Evolutionary conservation across 2,113 vertebrate genomes (phyloP).

Genomic region (Lepidiolamprologus cunningtoni): DNA sequence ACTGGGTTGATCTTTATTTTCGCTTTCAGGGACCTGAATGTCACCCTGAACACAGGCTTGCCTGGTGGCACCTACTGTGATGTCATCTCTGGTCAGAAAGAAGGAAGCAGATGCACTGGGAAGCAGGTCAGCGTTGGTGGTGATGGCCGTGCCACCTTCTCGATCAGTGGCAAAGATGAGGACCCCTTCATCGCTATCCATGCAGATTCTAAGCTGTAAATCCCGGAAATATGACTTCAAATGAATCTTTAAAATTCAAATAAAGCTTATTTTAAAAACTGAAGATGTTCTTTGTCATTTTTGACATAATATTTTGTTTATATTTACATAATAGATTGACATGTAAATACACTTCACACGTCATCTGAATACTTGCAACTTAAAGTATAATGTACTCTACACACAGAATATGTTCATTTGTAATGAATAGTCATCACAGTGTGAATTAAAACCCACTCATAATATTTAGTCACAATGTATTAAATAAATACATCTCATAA

Average conservation of each 20-base stretch:
- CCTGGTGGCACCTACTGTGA: slow-evolving; percentile 87
- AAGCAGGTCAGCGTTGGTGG: slow-evolving; percentile 71
- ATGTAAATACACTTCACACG: not conserved
- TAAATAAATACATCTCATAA: not conserved
- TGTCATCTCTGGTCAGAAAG: slow-evolving; percentile 86
- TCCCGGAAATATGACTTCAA: not conserved
- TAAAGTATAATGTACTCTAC: not conserved
- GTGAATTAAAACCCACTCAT: not conserved
- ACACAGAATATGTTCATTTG: not conserved
- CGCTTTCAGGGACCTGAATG: slow-evolving; percentile 69
- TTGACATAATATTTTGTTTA: not conserved
- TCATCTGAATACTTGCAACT: not conserved
- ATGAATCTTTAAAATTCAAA: too few relatives aligned
- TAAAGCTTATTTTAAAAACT: not conserved
- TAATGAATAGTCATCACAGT: rapidly evolving
- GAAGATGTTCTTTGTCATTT: rapidly evolving
- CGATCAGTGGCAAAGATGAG: slow-evolving; percentile 77
- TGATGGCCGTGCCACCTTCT: slow-evolving; percentile 76
- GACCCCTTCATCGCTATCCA: slow-evolving; percentile 89
- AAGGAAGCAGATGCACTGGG: slow-evolving; percentile 73
- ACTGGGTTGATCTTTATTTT: not conserved
- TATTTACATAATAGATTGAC: rapidly evolving
- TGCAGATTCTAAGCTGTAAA: slow-evolving; percentile 69
- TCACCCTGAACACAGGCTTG: slow-evolving; percentile 79
- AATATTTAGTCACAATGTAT: not conserved